Base-by-base conservation (phyloP, 2,797 vertebrate genomes). In the Coregonus suidteri region DNA sequence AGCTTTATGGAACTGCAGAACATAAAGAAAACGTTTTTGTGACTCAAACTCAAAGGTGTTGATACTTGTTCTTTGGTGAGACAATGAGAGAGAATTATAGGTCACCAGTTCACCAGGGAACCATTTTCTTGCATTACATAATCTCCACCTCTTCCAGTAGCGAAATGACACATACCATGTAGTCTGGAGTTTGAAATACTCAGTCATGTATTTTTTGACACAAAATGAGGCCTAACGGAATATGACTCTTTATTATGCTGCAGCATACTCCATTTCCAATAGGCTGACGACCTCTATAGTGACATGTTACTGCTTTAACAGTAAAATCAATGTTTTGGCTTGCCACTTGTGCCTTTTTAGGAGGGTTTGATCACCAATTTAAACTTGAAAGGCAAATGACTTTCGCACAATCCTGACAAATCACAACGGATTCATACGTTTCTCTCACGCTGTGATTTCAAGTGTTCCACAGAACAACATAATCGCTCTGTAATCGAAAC, bases 1-100 rank as follows among this genome's bases (percentile, higher is more conserved):
- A 93, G 90, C 91, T 92, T 90, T 90, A 82, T 0, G 75, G 90
- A 93, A 88, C 86, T 91, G 90, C 93, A 90, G 89, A 92, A 90
- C 91, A 94, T 94, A 85, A 94, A 91, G 85, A 53, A 69, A 47
- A 47, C 9, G 41, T 62, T 79, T 81, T 85, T 87, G 87, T 82
- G 80, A 86, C 80, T 83, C 74, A 82, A 86, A 77, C 59, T 37
- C 59, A 59, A 54, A 54, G 52, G 79, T 71, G 52, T 82, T 53
- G 51, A 35, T n/a, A 34, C 74, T 77, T 77, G 7, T 84, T 78
- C 67, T 84, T 78, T 47, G 37, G 30, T 70, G 3, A 37, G 34
- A 69, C 34, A 4, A 47, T n/a, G 15, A 16, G 18, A 34, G 66
- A 67, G 65, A 31, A 13, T 14, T 18, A 15, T 5, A 18, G 18